Conservation (phyloP, 2,113 vertebrate species). For the Cheirogaleus medius region DNA sequence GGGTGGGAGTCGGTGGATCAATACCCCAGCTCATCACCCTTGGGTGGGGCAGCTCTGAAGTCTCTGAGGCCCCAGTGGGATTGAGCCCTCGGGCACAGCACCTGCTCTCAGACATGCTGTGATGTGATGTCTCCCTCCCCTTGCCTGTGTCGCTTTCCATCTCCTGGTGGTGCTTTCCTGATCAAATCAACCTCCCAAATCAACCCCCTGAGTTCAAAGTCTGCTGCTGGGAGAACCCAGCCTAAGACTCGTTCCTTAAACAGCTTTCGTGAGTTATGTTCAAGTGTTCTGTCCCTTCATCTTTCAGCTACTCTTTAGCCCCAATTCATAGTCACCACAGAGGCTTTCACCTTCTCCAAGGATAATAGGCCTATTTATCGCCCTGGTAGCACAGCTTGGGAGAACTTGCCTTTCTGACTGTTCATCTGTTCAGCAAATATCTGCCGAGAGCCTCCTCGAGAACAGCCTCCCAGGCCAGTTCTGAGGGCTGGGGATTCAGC, state of each 20-base stretch:
- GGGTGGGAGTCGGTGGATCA: background rate
- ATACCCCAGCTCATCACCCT: background rate
- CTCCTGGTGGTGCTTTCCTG: background rate
- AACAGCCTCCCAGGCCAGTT: background rate
- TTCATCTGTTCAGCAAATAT: background rate
- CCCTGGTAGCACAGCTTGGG: background rate
- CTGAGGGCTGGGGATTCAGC: background rate
- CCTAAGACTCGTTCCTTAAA: background rate
- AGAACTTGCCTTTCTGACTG: background rate
- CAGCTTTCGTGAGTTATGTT: background rate
- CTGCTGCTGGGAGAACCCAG: background rate
- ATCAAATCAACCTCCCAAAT: background rate
- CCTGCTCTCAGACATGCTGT: background rate
- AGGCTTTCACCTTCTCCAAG: background rate
- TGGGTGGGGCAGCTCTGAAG: background rate
- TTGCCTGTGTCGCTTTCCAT: background rate
- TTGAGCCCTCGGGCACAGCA: fast-evolving
- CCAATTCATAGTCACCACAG: background rate
- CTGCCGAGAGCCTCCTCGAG: background rate
- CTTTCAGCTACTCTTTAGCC: background rate
- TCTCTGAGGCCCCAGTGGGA: background rate
- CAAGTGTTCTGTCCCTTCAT: background rate
- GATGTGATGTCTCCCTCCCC: background rate
- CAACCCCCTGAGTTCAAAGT: background rate
- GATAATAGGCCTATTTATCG: too few species aligned